Evolutionary conservation across 2,888 invertebrate genomes (phyloP).

Genomic region (Caenorhabditis afra): DNA sequence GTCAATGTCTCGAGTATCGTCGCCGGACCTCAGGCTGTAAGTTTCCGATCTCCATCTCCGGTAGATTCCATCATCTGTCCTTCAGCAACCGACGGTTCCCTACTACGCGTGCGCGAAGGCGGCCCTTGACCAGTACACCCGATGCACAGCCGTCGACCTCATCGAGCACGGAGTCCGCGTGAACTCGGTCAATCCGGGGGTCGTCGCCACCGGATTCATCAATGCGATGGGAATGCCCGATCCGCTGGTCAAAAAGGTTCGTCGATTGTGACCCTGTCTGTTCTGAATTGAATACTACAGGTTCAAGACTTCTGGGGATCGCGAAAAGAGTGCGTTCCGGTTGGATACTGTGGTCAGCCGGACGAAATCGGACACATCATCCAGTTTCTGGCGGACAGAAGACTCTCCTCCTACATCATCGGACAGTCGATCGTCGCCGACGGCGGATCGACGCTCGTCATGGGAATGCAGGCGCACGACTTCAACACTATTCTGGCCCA

Average conservation of each 20-base stretch:
- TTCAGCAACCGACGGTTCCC: constrained; percentile 29
- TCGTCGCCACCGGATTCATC: constrained; percentile 35
- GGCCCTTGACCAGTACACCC: constrained; percentile 50
- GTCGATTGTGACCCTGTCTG: no score
- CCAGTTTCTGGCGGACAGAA: constrained; percentile 46
- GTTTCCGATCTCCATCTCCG: not conserved
- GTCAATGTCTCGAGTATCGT: constrained; percentile 57
- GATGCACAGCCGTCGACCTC: constrained; percentile 45
- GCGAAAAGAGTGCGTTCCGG: constrained; percentile 47
- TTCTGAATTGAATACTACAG: no score
- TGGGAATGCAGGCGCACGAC: constrained; percentile 46
- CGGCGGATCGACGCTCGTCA: constrained; percentile 51
- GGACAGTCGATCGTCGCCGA: constrained; percentile 56
- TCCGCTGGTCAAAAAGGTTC: constrained; percentile 9
- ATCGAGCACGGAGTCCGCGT: constrained; percentile 48
- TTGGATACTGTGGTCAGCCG: constrained; percentile 22
- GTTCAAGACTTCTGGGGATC: constrained; percentile 32
- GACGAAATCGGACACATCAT: constrained; percentile 35
- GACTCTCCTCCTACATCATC: constrained; percentile 52
- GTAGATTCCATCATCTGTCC: not conserved
- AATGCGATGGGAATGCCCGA: constrained; percentile 43
- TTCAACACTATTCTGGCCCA: constrained; percentile 20
- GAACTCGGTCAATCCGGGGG: constrained; percentile 53
- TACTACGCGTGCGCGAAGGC: constrained; percentile 53
- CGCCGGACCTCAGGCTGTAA: constrained; percentile 51